These are phyloP conservation scores for Stratiomys singularior DNA, from an alignment of 2,888 invertebrate species.

Conservation along the genomic window DNA sequence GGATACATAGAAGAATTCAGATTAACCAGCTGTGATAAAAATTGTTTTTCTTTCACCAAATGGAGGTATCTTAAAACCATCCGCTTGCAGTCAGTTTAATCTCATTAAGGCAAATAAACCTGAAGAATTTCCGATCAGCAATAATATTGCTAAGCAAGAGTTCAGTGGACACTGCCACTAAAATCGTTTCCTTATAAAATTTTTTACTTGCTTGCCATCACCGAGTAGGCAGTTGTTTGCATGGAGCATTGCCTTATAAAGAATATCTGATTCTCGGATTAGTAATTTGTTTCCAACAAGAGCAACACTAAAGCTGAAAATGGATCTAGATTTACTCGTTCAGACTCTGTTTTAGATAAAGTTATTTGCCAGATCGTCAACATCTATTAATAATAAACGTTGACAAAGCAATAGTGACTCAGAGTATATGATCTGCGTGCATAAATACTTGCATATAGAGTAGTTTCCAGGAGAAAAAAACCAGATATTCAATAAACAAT, in stretches of 20 bases:
- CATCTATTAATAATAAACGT: too few relatives aligned
- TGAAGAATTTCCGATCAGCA: too few relatives aligned
- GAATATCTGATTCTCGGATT: not conserved
- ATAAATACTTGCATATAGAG: too few relatives aligned
- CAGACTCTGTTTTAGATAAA: not conserved
- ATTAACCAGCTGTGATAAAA: too few relatives aligned
- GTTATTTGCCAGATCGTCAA: not conserved
- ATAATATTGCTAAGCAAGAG: not conserved
- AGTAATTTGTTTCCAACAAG: not conserved
- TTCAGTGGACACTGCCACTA: not conserved
- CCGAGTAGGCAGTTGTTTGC: not conserved
- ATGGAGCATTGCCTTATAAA: not conserved
- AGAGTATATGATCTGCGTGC: too few relatives aligned
- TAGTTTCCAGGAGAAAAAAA: too few relatives aligned
- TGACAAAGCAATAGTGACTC: too few relatives aligned
- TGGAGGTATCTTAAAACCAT: not conserved
- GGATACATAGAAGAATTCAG: too few relatives aligned
- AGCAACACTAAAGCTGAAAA: not conserved
- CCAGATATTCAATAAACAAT: too few relatives aligned
- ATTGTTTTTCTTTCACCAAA: too few relatives aligned
- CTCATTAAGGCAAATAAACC: too few relatives aligned
- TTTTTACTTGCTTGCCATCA: too few relatives aligned
- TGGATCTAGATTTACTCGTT: not conserved
- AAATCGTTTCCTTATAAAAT: constrained; percentile 5
- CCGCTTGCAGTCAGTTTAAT: not conserved